Evolutionary conservation across 2,888 invertebrate species (phyloP).

Genomic region (Rhabditoides inermis): DNA sequence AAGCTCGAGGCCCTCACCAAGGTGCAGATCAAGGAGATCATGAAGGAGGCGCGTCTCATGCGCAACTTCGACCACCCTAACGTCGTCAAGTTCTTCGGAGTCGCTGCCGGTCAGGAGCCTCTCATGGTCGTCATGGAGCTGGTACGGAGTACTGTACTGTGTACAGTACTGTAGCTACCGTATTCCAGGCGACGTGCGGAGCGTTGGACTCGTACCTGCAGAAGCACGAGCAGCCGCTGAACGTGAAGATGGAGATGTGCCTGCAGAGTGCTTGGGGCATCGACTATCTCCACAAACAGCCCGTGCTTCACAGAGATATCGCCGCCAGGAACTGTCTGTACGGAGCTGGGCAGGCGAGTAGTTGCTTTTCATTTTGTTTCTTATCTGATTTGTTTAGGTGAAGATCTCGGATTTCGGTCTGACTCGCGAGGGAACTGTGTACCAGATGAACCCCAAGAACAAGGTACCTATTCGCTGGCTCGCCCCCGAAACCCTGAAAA

Average conservation of each 20-base stretch:
- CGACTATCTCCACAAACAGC: conserved; percentile 9
- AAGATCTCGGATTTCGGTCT: conserved; percentile 29
- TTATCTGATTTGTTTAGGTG: too few species aligned
- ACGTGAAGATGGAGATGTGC: conserved; percentile 14
- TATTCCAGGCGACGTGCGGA: conserved; percentile 5
- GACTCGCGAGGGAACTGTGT: conserved; percentile 21
- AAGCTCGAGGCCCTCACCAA: not conserved
- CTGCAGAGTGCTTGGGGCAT: conserved; percentile 12
- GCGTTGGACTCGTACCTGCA: conserved; percentile 8
- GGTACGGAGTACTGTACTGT: not conserved
- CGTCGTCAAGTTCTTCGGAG: conserved; percentile 12
- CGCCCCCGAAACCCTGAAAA: conserved; percentile 11
- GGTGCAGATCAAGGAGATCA: conserved; percentile 2
- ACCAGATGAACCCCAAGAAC: conserved; percentile 22
- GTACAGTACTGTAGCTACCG: not conserved
- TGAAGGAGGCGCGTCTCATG: conserved; percentile 1
- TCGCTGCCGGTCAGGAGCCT: conserved; percentile 10
- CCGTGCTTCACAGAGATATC: conserved; percentile 11
- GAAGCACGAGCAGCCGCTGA: conserved; percentile 4
- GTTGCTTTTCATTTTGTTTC: too few species aligned
- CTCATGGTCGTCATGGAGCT: conserved; percentile 10
- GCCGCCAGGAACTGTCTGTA: conserved; percentile 16
- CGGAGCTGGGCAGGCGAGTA: conserved; percentile 2
- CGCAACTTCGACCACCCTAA: conserved; percentile 11
- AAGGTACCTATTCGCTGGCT: conserved; percentile 15